These are phyloP conservation scores for Caenorhabditis afra DNA, from an alignment of 2,888 invertebrate genomes.

Conservation along the genomic window DNA sequence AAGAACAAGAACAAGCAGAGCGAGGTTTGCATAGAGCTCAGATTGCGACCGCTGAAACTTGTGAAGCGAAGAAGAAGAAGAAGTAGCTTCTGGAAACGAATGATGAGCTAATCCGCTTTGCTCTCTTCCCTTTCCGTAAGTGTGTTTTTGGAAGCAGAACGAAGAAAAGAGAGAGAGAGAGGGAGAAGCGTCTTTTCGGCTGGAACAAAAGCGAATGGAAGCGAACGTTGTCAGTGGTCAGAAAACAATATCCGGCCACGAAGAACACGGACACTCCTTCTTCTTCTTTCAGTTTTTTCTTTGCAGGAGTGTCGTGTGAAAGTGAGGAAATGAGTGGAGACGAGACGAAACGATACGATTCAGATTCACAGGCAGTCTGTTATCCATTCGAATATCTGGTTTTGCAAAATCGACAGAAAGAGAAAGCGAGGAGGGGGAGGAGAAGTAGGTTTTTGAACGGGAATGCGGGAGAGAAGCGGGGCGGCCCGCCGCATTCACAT, in stretches of 20 bases:
- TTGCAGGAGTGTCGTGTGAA: background rate
- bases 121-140: background rate
- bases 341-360: conserved; percentile 34
- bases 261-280: background rate
- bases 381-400: conserved; percentile 30
- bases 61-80: no score
- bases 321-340: conserved; percentile 9
- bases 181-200: background rate
- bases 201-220: no score
- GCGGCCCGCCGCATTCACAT: conserved; percentile 27
- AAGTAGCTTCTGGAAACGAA: conserved; percentile 5
- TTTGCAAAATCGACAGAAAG: conserved; percentile 35
- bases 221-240: no score
- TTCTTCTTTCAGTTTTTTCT: background rate
- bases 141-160: conserved; percentile 7
- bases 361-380: conserved; percentile 1
- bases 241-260: no score
- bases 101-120: conserved; percentile 16
- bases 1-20: no score
- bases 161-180: conserved; percentile 1
- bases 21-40: no score
- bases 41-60: no score
- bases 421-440: conserved; percentile 30
- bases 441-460: conserved; percentile 57
- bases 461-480: conserved; percentile 2